phyloP scores from a whole-genome alignment of 2,797 vertebrate genomes.

The Chaenodraco wilsoni region DNA sequence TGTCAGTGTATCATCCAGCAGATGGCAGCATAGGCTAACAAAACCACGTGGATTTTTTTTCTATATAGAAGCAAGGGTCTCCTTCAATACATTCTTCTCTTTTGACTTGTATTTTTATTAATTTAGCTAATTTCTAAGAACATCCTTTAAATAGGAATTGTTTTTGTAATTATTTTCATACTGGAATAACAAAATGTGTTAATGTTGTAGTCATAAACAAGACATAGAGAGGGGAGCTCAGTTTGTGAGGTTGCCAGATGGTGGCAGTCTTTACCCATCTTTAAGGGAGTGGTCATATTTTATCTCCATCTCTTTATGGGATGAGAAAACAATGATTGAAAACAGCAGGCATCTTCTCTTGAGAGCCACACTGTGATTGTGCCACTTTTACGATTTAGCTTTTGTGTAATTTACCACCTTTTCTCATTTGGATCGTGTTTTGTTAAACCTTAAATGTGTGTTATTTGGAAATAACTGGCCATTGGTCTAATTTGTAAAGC shows the following conservation, averaged over 20 bases:
- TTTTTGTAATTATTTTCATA: not conserved
- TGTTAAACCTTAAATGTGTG: not conserved
- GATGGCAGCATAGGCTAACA: slow-evolving; percentile 78
- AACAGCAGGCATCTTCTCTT: slow-evolving; percentile 28
- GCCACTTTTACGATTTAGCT: slow-evolving; percentile 10
- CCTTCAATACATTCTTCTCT: not conserved
- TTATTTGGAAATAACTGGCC: not conserved
- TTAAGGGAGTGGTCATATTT: slow-evolving; percentile 21
- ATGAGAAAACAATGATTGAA: slow-evolving; percentile 37
- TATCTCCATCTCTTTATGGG: slow-evolving; percentile 32
- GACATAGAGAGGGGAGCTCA: not conserved
- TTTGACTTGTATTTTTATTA: not conserved
- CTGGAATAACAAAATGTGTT: not conserved
- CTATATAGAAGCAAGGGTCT: not conserved
- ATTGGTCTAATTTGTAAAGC: no score
- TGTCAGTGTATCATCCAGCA: slow-evolving; percentile 60
- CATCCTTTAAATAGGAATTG: accelerated
- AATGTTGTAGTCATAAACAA: not conserved
- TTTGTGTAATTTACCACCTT: not conserved
- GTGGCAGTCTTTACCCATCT: slow-evolving; percentile 78
- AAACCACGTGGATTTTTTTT: not conserved
- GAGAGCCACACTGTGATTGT: slow-evolving; percentile 11
- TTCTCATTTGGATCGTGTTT: not conserved
- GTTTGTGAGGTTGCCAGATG: slow-evolving; percentile 66
- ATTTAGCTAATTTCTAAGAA: not conserved